These are phyloP conservation scores for Platypus cylindrus DNA, from an alignment of 2,888 invertebrate species.

Conservation along the genomic window DNA sequence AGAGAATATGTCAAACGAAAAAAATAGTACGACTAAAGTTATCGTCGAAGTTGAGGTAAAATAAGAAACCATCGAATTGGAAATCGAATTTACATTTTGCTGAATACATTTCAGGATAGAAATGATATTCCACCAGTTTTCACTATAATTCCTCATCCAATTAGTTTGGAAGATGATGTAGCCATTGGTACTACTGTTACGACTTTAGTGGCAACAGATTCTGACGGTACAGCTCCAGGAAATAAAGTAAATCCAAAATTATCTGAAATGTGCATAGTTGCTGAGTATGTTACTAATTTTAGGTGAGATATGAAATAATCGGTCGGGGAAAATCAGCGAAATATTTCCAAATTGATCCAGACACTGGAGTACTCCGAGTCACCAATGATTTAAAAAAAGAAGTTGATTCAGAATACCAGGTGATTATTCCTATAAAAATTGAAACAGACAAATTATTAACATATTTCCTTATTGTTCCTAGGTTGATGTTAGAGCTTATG, in stretches of 20 bases:
- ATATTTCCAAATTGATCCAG: slow-evolving; percentile 80
- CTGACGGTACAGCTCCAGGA: slow-evolving; percentile 74
- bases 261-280: neutral
- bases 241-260: slow-evolving; percentile 45
- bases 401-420: slow-evolving; percentile 76
- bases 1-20: slow-evolving; percentile 59
- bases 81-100: neutral
- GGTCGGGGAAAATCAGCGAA: slow-evolving; percentile 70
- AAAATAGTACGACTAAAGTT: slow-evolving; percentile 63
- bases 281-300: neutral
- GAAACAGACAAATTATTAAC: too few relatives aligned
- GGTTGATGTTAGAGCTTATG: slow-evolving; percentile 76
- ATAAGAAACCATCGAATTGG: neutral
- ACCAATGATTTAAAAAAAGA: slow-evolving; percentile 77
- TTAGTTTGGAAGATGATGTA: slow-evolving; percentile 72
- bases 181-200: slow-evolving; percentile 70
- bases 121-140: slow-evolving; percentile 85
- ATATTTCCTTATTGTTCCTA: slow-evolving; percentile 29
- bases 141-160: slow-evolving; percentile 67
- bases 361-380: slow-evolving; percentile 66
- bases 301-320: slow-evolving; percentile 62
- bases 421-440: slow-evolving; percentile 31
- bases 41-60: slow-evolving; percentile 55
- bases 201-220: slow-evolving; percentile 66
- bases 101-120: slow-evolving; percentile 47